Conservation (phyloP, 2,797 vertebrate genomes). For the Acanthornis magna region DNA sequence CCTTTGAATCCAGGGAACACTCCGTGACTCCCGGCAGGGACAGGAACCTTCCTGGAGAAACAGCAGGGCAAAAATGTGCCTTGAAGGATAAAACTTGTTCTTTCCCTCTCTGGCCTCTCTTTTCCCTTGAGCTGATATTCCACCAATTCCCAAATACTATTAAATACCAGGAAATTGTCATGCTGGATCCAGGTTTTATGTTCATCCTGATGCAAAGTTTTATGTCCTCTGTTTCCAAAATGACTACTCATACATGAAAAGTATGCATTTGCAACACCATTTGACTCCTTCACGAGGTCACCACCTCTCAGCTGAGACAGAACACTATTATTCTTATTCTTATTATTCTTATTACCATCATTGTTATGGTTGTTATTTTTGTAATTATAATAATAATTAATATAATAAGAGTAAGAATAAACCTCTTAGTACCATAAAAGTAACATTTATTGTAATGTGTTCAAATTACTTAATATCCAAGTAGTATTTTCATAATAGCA, state of each 20-base stretch:
- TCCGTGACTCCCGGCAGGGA: not conserved
- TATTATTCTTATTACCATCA: not conserved
- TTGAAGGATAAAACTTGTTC: not conserved
- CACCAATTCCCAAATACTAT: not conserved
- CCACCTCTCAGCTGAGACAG: not conserved
- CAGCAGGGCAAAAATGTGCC: not conserved
- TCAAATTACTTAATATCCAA: not conserved
- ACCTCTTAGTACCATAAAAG: not conserved
- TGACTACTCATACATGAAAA: not conserved
- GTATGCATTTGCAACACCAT: not conserved
- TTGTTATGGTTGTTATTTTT: not conserved
- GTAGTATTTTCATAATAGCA: not conserved
- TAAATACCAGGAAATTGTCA: not conserved
- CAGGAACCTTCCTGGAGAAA: not conserved
- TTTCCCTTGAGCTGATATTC: not conserved
- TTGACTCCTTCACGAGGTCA: not conserved
- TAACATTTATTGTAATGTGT: not conserved
- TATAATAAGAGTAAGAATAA: not conserved
- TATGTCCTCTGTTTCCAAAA: not conserved
- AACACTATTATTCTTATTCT: not conserved
- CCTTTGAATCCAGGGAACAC: not conserved
- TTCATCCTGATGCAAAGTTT: not conserved
- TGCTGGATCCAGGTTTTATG: not conserved
- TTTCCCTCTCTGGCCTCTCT: not conserved
- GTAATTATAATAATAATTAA: not conserved